Evolutionary conservation across 30 jellyfish, hydroid and myxozoan species (phyloP), one percentile per base, ranked within the genome.

Genomic region (Hydractinia echinata): DNA sequence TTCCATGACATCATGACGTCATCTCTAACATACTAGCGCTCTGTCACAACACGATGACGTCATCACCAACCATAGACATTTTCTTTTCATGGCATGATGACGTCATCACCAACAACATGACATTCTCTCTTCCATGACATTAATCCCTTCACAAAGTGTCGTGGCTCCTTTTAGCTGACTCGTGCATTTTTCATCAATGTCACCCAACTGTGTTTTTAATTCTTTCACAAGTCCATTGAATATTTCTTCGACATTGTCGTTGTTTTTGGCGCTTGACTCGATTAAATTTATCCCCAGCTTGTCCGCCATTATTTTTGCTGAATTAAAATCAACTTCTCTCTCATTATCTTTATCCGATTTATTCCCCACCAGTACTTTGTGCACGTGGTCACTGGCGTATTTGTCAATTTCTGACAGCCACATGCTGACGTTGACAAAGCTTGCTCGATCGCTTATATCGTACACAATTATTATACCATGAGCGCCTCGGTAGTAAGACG

Each of bases 391-490:
- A 82, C 90, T 81, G 10, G 96, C 96, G 71, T 89, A 79, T 72
- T 84, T 79, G 70, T 89, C 89, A 54, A 89, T 89, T 67, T 89
- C 96, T 8, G 95, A 61, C 16, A 89, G 68, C 96, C 96, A 89
- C 54, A 67, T 77, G 53, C 94, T 90, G 84, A 89, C 84, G 82
- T 84, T 89, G 55, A 83, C 83, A 72, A 83, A 89, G 7, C 90
- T 74, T 54, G 71, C 84, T 52, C 95, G n/a, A 53, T 83, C 94
- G 16, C 82, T 89, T 76, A 89, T 94, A 82, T 89, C 96, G 78
- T 89, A 89, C 13, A 89, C 96, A 77, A 89, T 68, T 20, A 83
- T 80, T n/a, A 89, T 89, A 15, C 94, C 96, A 60, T 89, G 94
- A 52, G 96, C 96, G 1, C 96, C 96, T 6, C 96, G 94, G 83